Evolutionary conservation across 2,797 vertebrate genomes (phyloP), one percentile per base, ranked within the genome.

Genomic region (Gadopsis marmoratus): DNA sequence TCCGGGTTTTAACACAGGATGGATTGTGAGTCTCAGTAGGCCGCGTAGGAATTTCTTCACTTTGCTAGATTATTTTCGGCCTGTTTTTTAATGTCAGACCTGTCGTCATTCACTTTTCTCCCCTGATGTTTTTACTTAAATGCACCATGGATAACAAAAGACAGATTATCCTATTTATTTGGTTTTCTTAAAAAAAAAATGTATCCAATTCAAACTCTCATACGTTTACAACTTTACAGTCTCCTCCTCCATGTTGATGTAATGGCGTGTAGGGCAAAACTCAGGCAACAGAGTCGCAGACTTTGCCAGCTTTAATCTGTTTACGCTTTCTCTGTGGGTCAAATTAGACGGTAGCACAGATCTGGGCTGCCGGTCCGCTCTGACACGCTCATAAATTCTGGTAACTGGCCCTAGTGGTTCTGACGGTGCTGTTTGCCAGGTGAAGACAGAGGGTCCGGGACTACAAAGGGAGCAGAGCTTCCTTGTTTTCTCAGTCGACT

Each of bases 271-370:
- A 2, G 64, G 76, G 60, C 78, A 71, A 74, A 73, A 82, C 47
- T 68, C 70, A 3, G 71, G 48, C 67, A 70, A 37, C 13, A 76
- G 80, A 84, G 62, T 67, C 72, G 51, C 79, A 83, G 82, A 85
- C 73, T 73, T 71, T 47, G 17, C 74, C 61, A 37, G 78, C 84
- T 86, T 86, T 92, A 93, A 94, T 91, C 88, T 78, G 66, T 71
- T 90, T 92, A 88, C 71, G 13, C 79, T 82, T 89, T 92, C 94
- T 94, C 93, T 81, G 79, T 58, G 90, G 94, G 93, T 94, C 93
- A 94, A 94, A 94, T 94, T 92, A 93, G 93, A 89, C 66, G 77
- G 88, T 77, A 86, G 82, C 84, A 1, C 73, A 31, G 89, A 87
- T 84, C 69, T 66, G 58, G 83, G 83, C 87, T 80, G 23, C 78